Evolutionary conservation across 2,888 invertebrate genomes (phyloP), one percentile per base, ranked within the genome.

Genomic region (Dicyrtomina minuta): DNA sequence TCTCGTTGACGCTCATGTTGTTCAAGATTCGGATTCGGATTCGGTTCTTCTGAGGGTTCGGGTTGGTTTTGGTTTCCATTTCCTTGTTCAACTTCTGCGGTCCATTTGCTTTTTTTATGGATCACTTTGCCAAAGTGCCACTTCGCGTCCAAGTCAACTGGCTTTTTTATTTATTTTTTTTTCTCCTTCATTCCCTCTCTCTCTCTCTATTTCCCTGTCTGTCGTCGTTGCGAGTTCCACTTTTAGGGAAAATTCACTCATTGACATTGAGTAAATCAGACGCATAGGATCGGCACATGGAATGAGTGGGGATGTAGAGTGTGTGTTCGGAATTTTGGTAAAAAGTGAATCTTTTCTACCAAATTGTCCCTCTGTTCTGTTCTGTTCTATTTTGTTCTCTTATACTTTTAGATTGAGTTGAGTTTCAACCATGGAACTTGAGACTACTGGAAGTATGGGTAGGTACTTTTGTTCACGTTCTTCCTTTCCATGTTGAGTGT

Each of bases 91-190:
- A 60, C 43, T 60, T 60, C 59, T 60, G 65, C 60, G 65, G 67
- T 70, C 69, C 66, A 70, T 74, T 72, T 70, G 66, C 70, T 66
- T 70, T 71, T 71, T 74, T 74, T 74, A 72, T 74, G 68, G 72
- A 72, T 72, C 72, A 74, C 74, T 74, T 74, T 74, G 64, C 70
- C 69, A 74, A 74, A 74, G 74, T 74, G 72, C 62, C 74, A 74
- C 74, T 74, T 70, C 64, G 72, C 67, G 72, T 72, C 72, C 65
- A 66, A 74, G 72, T 72, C 74, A 72, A 74, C 72, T 74, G 71
- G 67, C 60, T 72, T 72, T 72, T 74, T 71, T 71, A 72, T 70
- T 74, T 71, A 72, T 70, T 74, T 72, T 72, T 65, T 68, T 60
- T 70, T 41, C 43, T 59, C 24, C 17, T 22, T 61, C 60, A 51